Conservation (phyloP, 2,113 vertebrate genomes). For the Vidua chalybeata region DNA sequence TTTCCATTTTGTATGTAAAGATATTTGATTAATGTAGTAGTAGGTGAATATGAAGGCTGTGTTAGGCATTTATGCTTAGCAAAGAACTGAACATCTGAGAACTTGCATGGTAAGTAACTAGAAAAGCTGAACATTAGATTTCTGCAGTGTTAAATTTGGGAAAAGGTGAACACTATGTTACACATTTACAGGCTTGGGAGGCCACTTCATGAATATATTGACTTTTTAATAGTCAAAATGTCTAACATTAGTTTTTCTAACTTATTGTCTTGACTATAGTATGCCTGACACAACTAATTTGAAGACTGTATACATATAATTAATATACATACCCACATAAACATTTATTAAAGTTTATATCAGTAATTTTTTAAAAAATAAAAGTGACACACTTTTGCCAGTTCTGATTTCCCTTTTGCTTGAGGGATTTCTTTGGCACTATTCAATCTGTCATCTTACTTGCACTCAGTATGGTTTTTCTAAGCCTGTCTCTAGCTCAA, state of each 20-base stretch:
- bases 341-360: not conserved
- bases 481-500: not conserved
- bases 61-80: not conserved
- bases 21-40: not conserved
- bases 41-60: not conserved
- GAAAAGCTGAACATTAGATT: not conserved
- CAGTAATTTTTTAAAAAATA: not conserved
- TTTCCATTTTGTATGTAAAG: not conserved
- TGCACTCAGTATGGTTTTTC: not conserved
- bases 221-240: not conserved
- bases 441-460: not conserved
- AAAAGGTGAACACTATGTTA: not conserved
- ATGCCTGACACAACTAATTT: not conserved
- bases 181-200: not conserved
- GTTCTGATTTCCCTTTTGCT: not conserved
- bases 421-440: not conserved
- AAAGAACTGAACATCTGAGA: not conserved
- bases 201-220: not conserved
- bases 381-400: not conserved
- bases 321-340: not conserved
- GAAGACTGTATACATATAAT: not conserved
- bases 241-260: not conserved
- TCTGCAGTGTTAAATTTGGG: not conserved
- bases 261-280: not conserved
- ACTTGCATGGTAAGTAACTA: not conserved